These are phyloP conservation scores for Calephelis virginiensis DNA, from an alignment of 1,140 invertebrate genomes.

Conservation along the genomic window DNA sequence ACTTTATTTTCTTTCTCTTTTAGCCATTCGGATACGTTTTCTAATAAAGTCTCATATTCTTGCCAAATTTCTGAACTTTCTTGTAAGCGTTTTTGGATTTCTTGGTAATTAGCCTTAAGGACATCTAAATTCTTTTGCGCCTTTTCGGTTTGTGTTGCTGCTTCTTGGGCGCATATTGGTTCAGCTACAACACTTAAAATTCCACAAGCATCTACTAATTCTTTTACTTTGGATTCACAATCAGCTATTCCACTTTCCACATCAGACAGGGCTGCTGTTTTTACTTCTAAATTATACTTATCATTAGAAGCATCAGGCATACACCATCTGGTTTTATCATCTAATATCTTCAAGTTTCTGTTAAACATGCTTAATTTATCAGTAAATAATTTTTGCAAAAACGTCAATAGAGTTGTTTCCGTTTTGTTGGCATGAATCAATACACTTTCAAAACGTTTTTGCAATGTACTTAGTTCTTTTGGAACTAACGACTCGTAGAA, in stretches of 20 bases:
- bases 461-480: slow-evolving; percentile 88
- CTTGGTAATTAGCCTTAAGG: slow-evolving; percentile 82
- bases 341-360: slow-evolving; percentile 86
- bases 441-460: slow-evolving; percentile 88
- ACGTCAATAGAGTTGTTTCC: slow-evolving; percentile 86
- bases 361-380: slow-evolving; percentile 91
- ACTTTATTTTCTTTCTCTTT: slow-evolving; percentile 91
- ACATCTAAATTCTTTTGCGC: slow-evolving; percentile 84
- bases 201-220: slow-evolving; percentile 84
- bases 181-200: slow-evolving; percentile 84
- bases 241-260: slow-evolving; percentile 86
- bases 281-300: slow-evolving; percentile 95
- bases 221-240: slow-evolving; percentile 82
- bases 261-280: slow-evolving; percentile 89
- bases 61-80: slow-evolving; percentile 88
- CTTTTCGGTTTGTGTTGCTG: slow-evolving; percentile 82
- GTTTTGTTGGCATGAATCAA: slow-evolving; percentile 88
- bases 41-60: slow-evolving; percentile 87
- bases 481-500: slow-evolving; percentile 86
- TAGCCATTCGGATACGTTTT: slow-evolving; percentile 90
- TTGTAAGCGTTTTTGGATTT: slow-evolving; percentile 85
- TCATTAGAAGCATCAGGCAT: slow-evolving; percentile 91
- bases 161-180: slow-evolving; percentile 81
- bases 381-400: slow-evolving; percentile 92
- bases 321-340: slow-evolving; percentile 96